Evolutionary conservation across 2,888 invertebrate genomes (phyloP).

Genomic region (Leuctra nigra): DNA sequence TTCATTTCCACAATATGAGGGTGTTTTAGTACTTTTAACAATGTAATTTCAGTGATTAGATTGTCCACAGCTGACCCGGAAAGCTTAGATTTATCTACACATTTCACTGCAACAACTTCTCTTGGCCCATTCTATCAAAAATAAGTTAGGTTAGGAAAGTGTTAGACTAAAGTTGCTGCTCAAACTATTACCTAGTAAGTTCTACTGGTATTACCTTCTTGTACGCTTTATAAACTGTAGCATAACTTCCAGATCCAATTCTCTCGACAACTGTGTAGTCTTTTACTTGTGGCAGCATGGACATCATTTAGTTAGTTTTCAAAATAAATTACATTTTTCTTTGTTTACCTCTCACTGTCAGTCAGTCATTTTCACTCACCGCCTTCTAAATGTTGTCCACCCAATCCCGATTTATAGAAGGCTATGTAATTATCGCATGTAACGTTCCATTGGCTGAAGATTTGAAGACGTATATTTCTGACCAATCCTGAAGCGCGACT

Average conservation of each 20-base stretch:
- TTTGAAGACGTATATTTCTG: too few relatives aligned
- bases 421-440: too few relatives aligned
- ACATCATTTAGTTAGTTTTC: background rate
- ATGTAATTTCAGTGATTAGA: conserved; percentile 72
- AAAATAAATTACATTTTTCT: background rate
- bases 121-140: conserved; percentile 48
- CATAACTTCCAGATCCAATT: conserved; percentile 77
- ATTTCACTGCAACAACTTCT: conserved; percentile 74
- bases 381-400: too few relatives aligned
- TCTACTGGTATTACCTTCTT: conserved; percentile 47
- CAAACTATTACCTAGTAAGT: background rate
- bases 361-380: too few relatives aligned
- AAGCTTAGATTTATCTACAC: conserved; percentile 64
- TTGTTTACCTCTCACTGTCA: too few relatives aligned
- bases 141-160: conserved; percentile 22
- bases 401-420: too few relatives aligned
- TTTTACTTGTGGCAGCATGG: conserved; percentile 46
- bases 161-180: conserved; percentile 8
- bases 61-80: conserved; percentile 70
- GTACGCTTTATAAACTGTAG: conserved; percentile 75
- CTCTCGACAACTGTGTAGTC: conserved; percentile 66
- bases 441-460: too few relatives aligned
- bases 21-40: conserved; percentile 71
- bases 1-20: conserved; percentile 75
- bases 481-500: too few relatives aligned